A percentile compares a stretch with the other conserved stretches of the same genome.
These are phyloP conservation scores for Ceratothoa steindachneri DNA, from an alignment of 2,888 invertebrate genomes.

Conservation along the genomic window DNA sequence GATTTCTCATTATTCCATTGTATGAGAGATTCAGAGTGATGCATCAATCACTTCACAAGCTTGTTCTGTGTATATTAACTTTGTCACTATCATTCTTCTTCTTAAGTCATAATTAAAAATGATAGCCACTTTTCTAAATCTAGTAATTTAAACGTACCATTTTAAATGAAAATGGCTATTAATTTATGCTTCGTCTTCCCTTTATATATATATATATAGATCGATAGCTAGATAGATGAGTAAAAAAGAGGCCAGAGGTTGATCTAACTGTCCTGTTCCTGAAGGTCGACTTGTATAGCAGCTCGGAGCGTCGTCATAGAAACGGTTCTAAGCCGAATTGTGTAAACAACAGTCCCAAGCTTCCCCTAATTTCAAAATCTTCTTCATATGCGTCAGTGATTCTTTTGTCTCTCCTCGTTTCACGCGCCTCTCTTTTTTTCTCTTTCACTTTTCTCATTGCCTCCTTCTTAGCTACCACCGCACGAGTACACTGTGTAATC, in stretches of 20 bases:
- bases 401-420: neutral
- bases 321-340: constrained; percentile 32
- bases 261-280: neutral
- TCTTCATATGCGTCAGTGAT: constrained; percentile 41
- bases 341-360: constrained; percentile 26
- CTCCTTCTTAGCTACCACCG: neutral
- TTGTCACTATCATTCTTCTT: too few species aligned
- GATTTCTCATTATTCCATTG: too few species aligned
- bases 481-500: too few species aligned
- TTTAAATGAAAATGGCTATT: too few species aligned
- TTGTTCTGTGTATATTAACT: too few species aligned
- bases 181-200: too few species aligned
- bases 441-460: neutral
- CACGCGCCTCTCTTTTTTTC: neutral
- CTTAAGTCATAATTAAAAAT: too few species aligned
- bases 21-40: too few species aligned
- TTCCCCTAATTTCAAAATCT: constrained; percentile 38
- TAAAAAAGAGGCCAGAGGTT: neutral
- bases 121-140: too few species aligned
- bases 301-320: constrained; percentile 28
- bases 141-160: too few species aligned
- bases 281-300: constrained; percentile 1
- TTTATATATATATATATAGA: constrained; percentile 4
- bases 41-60: too few species aligned
- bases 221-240: neutral